Base-by-base conservation (phyloP, 2,888 invertebrate species). In the Geophilus truncorum region DNA sequence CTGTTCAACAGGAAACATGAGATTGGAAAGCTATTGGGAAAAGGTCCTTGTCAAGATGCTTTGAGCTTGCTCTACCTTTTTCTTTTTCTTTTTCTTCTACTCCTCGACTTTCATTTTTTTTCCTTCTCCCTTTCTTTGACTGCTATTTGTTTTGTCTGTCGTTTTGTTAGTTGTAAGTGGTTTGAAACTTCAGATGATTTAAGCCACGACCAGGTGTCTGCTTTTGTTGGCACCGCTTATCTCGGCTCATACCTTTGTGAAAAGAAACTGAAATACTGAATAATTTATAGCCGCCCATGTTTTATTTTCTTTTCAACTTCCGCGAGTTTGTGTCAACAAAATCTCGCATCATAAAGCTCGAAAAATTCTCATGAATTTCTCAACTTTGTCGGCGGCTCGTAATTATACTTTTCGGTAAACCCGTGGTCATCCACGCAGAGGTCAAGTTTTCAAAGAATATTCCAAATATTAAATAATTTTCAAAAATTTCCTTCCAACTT, bases 1-100 rank as follows among this genome's bases (percentile, higher is more conserved):
- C 70, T 70, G 70, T 70, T 70, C 70, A 70, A 70, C 70, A 70
- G 70, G 70, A 70, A 70, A 70, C 70, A 70, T 70, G 70, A 70
- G 70, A 70, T 70, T 70, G 70, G 70, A 70, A 70, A 70, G 70
- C 70, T 70, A 70, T 70, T 70, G 70, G 70, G 70, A 70, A 70
- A 70, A 70, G 70, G 70, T 70, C 70, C 70, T 70, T 70, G 70
- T 70, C 70, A 70, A 70, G 70, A 70, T 70, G 70, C 70, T 70
- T 70, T 70, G 70, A 70, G 70, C 25, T 70, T 70, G 70, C 70
- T 70, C 23, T 70, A 23, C 57, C 57, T 57, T 45, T 45, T 45
- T 45, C 18, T 45, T 12, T 45, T 9, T 32, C 32, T 32, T 32
- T 6, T 9, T 45, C 18, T 7, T 15, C 45, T 12, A 3, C 18